Conservation (phyloP, 1,140 invertebrate genomes). For the Antheraea pernyi region DNA sequence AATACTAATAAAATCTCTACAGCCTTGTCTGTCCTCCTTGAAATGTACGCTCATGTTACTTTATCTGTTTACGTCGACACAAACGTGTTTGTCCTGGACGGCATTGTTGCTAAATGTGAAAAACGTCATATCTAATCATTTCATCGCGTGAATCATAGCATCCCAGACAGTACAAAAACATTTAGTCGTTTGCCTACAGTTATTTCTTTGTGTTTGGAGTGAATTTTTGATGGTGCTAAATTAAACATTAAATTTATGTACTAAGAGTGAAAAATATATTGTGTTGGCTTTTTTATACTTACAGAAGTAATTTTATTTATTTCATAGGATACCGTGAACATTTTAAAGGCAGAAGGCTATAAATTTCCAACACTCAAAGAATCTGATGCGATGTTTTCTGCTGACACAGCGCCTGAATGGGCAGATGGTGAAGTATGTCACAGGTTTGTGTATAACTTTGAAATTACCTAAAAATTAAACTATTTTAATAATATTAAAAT, state of each 20-base stretch:
- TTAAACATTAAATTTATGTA: background rate
- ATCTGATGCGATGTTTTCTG: conserved; percentile 99
- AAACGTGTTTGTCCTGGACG: too few relatives aligned
- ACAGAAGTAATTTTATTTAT: conserved; percentile 14
- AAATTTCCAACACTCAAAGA: conserved; percentile 96
- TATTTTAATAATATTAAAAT: too few relatives aligned
- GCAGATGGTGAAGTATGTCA: conserved; percentile 96
- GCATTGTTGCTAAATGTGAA: background rate
- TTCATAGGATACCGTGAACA: conserved; percentile 93
- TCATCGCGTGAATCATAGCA: conserved; percentile 31
- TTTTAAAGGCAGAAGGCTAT: conserved; percentile 96
- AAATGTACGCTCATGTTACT: background rate
- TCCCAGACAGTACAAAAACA: conserved; percentile 22
- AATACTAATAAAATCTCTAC: too few relatives aligned
- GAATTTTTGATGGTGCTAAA: background rate
- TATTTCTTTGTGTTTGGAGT: conserved; percentile 19
- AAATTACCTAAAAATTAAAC: background rate
- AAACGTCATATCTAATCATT: conserved; percentile 34
- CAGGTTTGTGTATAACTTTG: conserved; percentile 58
- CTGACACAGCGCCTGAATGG: conserved; percentile 98
- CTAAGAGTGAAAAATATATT: background rate
- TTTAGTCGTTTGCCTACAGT: background rate
- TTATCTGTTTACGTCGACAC: too few relatives aligned
- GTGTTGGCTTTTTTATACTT: background rate
- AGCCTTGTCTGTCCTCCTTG: background rate